These are phyloP conservation scores for Phyllotis vaccarum DNA, from an alignment of 2,797 vertebrate genomes.

Conservation along the genomic window DNA sequence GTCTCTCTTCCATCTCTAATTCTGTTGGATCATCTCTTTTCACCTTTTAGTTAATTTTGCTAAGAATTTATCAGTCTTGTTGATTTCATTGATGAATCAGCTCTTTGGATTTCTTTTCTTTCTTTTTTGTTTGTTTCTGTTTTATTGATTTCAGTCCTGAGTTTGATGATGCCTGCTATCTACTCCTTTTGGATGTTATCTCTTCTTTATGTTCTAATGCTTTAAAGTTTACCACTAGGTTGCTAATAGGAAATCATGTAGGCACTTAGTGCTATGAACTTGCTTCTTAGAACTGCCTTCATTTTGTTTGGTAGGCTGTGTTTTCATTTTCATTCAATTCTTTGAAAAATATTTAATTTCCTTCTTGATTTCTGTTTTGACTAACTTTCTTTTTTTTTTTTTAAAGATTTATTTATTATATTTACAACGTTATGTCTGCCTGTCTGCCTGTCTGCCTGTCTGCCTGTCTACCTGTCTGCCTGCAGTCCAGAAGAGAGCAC, in stretches of 20 bases:
- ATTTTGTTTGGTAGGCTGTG: neutral
- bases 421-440: no score
- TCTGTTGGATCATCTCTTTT: neutral
- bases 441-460: no score
- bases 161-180: neutral
- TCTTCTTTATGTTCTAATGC: neutral
- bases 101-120: neutral
- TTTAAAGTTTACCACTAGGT: neutral
- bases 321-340: neutral
- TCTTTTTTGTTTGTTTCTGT: neutral
- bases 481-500: no score
- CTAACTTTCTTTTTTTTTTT: neutral
- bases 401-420: no score
- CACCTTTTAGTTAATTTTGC: neutral
- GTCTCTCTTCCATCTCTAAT: neutral
- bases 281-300: neutral
- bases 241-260: neutral
- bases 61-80: neutral
- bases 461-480: no score
- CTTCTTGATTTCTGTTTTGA: neutral
- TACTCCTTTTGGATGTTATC: neutral
- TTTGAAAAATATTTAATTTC: neutral
- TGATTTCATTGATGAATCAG: neutral
- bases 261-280: neutral
- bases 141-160: neutral